A percentile compares a stretch with the other conserved stretches of the same genome.
phyloP scores from a whole-genome alignment of 1,140 invertebrate genomes.

The Drosophila sturtevanti region DNA sequence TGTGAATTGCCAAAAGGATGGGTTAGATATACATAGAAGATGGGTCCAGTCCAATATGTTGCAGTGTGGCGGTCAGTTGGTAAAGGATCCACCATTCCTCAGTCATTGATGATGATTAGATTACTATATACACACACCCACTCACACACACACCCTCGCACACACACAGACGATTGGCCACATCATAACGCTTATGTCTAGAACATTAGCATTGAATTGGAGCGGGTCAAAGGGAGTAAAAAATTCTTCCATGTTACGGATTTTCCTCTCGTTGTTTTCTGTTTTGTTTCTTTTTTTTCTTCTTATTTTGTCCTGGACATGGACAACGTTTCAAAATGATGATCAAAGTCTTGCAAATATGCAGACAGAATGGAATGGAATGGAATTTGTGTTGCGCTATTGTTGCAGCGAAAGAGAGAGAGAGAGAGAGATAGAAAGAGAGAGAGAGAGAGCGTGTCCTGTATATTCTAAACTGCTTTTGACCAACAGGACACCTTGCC shows the following conservation, averaged over 20 bases:
- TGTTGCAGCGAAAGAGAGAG: constrained; percentile 16
- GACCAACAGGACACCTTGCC: neutral
- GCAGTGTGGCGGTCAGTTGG: constrained; percentile 42
- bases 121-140: constrained; percentile 45
- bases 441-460: neutral
- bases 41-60: constrained; percentile 61
- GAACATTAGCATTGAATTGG: constrained; percentile 55
- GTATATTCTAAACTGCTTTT: constrained; percentile 23
- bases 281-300: constrained; percentile 45
- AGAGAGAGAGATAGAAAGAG: no score
- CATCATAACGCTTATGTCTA: constrained; percentile 51
- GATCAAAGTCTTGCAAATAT: constrained; percentile 77
- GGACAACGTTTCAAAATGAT: constrained; percentile 45
- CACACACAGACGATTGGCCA: constrained; percentile 18
- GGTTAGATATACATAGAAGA: constrained; percentile 24
- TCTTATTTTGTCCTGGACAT: constrained; percentile 4
- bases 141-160: constrained; percentile 2
- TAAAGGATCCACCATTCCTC: constrained; percentile 15
- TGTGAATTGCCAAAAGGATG: constrained; percentile 31
- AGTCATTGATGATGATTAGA: constrained; percentile 68
- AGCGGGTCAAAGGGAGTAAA: neutral
- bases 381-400: constrained; percentile 51
- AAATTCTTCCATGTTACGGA: constrained; percentile 3
- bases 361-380: constrained; percentile 72
- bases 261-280: no score